phyloP scores from a whole-genome alignment of 2,797 vertebrate species.

The Dromococcyx pavoninus region DNA sequence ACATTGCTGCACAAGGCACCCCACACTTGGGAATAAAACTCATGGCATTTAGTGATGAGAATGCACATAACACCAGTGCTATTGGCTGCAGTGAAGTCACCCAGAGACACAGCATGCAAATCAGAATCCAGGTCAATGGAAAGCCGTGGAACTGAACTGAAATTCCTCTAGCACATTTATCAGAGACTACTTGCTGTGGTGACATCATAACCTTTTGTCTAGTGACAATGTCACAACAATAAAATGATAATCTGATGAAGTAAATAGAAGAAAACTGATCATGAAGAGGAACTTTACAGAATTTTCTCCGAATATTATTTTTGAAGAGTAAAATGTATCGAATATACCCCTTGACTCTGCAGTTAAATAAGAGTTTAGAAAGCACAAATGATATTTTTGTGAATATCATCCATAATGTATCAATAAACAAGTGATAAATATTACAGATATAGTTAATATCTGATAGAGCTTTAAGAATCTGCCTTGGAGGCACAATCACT shows the following conservation, averaged over 20 bases:
- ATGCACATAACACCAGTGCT: background rate
- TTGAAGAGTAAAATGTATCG: background rate
- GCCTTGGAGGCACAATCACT: background rate
- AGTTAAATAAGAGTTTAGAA: background rate
- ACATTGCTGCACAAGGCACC: fast-evolving
- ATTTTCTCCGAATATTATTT: background rate
- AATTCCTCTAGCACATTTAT: background rate
- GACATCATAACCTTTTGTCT: background rate
- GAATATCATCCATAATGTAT: background rate
- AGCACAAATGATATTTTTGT: background rate
- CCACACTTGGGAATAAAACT: background rate
- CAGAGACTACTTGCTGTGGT: background rate
- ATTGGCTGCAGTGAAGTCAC: background rate
- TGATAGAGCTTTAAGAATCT: background rate
- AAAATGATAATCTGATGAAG: background rate
- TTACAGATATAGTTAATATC: background rate
- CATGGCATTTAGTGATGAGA: background rate
- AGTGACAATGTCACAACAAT: background rate
- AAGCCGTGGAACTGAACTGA: background rate
- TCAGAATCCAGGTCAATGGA: background rate
- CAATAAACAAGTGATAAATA: background rate
- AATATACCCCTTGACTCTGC: background rate
- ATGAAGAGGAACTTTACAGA: background rate
- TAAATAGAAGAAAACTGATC: background rate
- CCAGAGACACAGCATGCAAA: background rate